These are phyloP conservation scores for Tetramorium bicarinatum DNA, from an alignment of 2,888 invertebrate genomes.

Conservation along the genomic window DNA sequence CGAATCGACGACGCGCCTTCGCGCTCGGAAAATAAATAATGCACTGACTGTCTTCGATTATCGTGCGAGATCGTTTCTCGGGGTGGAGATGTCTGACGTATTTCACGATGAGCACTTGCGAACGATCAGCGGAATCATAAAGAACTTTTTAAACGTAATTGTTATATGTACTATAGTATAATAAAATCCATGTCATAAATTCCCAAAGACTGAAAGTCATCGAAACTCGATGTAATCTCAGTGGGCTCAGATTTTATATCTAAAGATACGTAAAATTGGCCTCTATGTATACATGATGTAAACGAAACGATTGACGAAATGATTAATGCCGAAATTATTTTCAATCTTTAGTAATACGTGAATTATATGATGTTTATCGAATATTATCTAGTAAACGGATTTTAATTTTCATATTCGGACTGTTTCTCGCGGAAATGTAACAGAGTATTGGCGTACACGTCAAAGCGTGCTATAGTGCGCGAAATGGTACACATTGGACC, in stretches of 20 bases:
- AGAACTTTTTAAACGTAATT: constrained; percentile 20
- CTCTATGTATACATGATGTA: not conserved
- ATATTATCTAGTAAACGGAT: not conserved
- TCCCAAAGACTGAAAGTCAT: constrained; percentile 6
- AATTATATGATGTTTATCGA: not conserved
- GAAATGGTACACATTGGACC: constrained; percentile 63
- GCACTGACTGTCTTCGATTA: constrained; percentile 55
- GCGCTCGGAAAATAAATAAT: constrained; percentile 53
- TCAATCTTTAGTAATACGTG: not conserved
- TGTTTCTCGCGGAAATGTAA: constrained; percentile 20
- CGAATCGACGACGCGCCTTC: constrained; percentile 64
- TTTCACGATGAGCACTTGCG: constrained; percentile 26
- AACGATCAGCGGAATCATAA: constrained; percentile 4
- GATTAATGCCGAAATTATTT: constrained; percentile 30
- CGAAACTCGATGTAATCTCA: constrained; percentile 5
- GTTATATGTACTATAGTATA: constrained; percentile 17
- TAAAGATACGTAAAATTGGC: not conserved
- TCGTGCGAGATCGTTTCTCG: constrained; percentile 37
- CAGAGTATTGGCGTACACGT: not conserved
- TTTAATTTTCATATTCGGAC: not conserved
- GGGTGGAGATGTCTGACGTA: constrained; percentile 40
- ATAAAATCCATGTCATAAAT: constrained; percentile 35
- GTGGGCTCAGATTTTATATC: not conserved
- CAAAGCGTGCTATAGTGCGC: constrained; percentile 38
- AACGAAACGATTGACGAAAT: not conserved